Conservation (phyloP, 2,797 vertebrate genomes). For the Halcyon chelicuti region DNA sequence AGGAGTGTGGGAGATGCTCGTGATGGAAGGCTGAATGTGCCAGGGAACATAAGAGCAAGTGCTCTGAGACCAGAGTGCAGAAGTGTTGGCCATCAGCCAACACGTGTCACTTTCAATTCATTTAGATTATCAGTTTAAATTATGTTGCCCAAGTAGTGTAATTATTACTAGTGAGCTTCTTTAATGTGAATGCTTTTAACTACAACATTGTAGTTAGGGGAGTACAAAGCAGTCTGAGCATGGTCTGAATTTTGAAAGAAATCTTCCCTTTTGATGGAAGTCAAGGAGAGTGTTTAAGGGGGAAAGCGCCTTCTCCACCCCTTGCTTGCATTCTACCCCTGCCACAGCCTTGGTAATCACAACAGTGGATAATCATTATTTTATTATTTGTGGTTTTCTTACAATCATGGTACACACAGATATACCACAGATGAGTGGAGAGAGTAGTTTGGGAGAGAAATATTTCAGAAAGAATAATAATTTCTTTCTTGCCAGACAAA, state of each 20-base stretch:
- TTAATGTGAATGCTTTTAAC: conserved; percentile 43
- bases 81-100: conserved; percentile 13
- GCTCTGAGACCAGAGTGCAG: neutral
- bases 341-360: neutral
- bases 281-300: neutral
- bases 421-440: neutral
- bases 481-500: neutral
- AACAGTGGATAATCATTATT: neutral
- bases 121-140: conserved; percentile 57
- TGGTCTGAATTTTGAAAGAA: conserved; percentile 35
- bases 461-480: neutral
- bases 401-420: neutral
- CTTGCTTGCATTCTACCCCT: neutral
- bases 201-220: conserved; percentile 7
- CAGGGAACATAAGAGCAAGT: neutral
- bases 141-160: conserved; percentile 22
- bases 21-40: neutral
- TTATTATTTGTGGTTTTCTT: neutral
- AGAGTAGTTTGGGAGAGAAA: neutral
- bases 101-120: conserved; percentile 50
- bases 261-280: neutral
- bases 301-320: neutral
- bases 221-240: neutral
- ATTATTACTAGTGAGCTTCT: conserved; percentile 56
- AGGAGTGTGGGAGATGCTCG: fast-evolving